Evolutionary conservation across 2,797 vertebrate species (phyloP).

Genomic region (Peromyscus aztecus): DNA sequence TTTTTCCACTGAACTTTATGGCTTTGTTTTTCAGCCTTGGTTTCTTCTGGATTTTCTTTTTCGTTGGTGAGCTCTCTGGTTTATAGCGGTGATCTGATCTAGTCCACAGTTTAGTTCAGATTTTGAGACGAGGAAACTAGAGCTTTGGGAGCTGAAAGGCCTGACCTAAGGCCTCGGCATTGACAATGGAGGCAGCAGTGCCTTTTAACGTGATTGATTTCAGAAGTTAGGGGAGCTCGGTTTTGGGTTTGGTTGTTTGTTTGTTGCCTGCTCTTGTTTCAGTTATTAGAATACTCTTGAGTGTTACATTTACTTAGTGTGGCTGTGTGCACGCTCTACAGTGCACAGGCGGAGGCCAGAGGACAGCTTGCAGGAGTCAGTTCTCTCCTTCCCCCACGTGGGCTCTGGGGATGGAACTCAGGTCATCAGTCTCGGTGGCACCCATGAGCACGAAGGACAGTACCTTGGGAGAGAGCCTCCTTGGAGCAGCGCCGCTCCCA

Average conservation of each 20-base stretch:
- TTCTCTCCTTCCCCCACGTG: neutral
- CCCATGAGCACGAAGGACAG: neutral
- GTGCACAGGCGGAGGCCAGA: neutral
- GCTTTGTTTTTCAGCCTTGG: constrained; percentile 23
- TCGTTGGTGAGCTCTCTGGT: neutral
- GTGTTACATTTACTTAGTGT: too few species aligned
- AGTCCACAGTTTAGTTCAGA: neutral
- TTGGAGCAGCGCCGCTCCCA: neutral
- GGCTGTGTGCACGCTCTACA: neutral
- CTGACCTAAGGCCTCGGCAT: neutral
- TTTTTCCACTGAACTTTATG: neutral
- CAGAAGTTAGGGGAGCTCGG: neutral
- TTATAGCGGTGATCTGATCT: neutral
- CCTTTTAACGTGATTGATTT: neutral
- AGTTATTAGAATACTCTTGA: neutral
- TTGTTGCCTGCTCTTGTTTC: constrained; percentile 11
- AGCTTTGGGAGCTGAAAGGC: constrained; percentile 9
- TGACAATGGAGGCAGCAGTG: neutral
- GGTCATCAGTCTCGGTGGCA: neutral
- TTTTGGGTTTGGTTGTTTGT: too few species aligned
- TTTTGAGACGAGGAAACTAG: constrained; percentile 28
- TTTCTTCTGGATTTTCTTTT: constrained; percentile 31
- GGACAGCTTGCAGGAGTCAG: too few species aligned
- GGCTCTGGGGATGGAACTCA: neutral
- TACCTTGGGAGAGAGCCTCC: neutral